Evolutionary conservation across 2,797 vertebrate genomes (phyloP).

Genomic region (Pantherophis vulpinus): DNA sequence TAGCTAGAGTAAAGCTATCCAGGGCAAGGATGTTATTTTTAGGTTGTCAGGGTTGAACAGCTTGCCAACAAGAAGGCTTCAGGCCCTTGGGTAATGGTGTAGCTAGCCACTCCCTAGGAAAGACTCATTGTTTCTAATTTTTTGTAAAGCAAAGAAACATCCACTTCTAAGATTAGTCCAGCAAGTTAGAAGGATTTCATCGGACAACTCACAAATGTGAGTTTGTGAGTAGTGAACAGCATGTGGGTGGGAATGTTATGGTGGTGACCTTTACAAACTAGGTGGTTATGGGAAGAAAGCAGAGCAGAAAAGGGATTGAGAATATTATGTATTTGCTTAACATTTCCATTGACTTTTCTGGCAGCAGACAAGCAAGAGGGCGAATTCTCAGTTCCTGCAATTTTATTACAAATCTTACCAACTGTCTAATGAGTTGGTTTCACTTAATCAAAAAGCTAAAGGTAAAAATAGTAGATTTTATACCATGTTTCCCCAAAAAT

Average conservation of each 20-base stretch:
- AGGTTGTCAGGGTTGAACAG: rapidly evolving
- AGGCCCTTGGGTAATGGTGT: neutral
- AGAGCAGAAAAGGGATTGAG: neutral
- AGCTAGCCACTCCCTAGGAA: neutral
- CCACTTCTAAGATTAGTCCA: neutral
- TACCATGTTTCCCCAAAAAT: neutral
- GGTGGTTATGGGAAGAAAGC: neutral
- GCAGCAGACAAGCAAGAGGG: neutral
- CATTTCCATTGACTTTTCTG: neutral
- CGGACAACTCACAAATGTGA: neutral
- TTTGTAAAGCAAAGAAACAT: neutral
- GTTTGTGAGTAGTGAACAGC: slow-evolving; percentile 6
- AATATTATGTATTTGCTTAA: neutral
- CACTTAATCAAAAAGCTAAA: neutral
- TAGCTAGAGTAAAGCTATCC: neutral
- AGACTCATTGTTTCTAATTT: slow-evolving; percentile 16
- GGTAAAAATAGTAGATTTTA: neutral
- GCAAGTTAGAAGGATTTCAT: neutral
- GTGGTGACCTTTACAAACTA: slow-evolving; percentile 4
- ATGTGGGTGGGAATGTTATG: neutral
- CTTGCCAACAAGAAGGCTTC: slow-evolving; percentile 14
- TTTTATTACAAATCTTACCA: neutral
- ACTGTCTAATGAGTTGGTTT: neutral
- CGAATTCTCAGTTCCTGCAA: neutral
- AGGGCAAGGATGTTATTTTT: slow-evolving; percentile 28